phyloP scores from a whole-genome alignment of 2,797 vertebrate species.

The Bucorvus abyssinicus region DNA sequence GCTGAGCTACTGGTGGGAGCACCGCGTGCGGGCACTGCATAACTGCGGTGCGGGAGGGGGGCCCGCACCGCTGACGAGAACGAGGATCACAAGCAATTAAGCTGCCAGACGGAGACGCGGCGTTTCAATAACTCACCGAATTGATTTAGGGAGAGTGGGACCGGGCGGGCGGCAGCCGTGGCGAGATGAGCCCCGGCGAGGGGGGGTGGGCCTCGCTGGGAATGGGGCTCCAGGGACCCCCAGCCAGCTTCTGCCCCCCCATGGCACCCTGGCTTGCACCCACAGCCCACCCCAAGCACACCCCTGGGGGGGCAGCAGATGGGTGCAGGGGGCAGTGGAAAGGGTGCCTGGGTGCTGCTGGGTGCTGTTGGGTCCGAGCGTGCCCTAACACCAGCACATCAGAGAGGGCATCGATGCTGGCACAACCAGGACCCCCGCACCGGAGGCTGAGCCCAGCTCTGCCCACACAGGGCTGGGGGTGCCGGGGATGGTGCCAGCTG shows the following conservation, averaged over 20 bases:
- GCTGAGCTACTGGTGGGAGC: too few relatives aligned
- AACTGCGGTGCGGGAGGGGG: not conserved
- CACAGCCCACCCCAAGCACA: not conserved
- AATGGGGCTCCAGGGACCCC: not conserved
- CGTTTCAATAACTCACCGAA: not conserved
- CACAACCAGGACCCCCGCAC: rapidly evolving
- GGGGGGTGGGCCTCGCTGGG: rapidly evolving
- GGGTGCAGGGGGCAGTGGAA: not conserved
- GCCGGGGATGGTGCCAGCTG: rapidly evolving
- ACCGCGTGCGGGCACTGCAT: not conserved
- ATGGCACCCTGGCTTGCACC: rapidly evolving
- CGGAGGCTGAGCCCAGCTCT: too few relatives aligned
- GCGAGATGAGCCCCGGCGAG: not conserved
- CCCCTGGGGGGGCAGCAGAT: not conserved
- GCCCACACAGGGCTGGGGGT: not conserved
- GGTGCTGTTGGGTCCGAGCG: too few relatives aligned
- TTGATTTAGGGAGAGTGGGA: not conserved
- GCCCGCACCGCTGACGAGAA: rapidly evolving
- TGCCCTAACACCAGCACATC: rapidly evolving
- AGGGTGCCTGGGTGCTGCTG: not conserved
- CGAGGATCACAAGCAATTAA: not conserved
- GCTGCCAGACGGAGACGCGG: not conserved
- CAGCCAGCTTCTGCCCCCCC: not conserved
- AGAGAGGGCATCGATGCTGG: rapidly evolving
- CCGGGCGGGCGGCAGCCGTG: not conserved